These are phyloP conservation scores for Nomada ferruginata DNA, from an alignment of 2,888 invertebrate genomes.

Conservation along the genomic window DNA sequence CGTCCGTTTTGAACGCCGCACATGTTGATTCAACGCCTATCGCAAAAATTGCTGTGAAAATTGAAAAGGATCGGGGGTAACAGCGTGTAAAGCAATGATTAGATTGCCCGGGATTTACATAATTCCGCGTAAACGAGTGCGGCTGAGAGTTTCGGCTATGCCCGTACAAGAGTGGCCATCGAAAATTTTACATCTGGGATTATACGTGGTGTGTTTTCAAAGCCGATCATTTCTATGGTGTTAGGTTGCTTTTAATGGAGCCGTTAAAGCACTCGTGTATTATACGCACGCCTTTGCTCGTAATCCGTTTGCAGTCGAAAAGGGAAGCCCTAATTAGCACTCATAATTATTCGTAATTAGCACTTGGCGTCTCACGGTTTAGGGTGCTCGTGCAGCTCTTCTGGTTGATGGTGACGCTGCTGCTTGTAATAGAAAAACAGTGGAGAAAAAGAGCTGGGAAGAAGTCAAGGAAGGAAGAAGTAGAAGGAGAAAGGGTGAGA, in stretches of 20 bases:
- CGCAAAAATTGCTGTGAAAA: neutral
- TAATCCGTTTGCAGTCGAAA: constrained; percentile 54
- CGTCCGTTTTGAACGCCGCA: neutral
- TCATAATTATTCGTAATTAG: constrained; percentile 79
- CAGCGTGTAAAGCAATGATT: constrained; percentile 29
- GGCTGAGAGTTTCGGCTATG: neutral
- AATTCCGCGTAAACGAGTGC: constrained; percentile 35
- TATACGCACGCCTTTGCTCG: constrained; percentile 51
- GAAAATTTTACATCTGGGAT: constrained; percentile 48
- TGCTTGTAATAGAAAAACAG: constrained; percentile 42
- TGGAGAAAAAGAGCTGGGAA: constrained; percentile 12
- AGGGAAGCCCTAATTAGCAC: constrained; percentile 76
- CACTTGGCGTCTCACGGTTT: constrained; percentile 67
- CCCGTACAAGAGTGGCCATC: constrained; percentile 30
- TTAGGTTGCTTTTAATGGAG: constrained; percentile 62
- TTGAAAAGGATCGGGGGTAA: constrained; percentile 18
- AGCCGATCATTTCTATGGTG: constrained; percentile 61
- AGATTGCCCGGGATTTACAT: constrained; percentile 40
- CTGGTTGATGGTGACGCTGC: constrained; percentile 37
- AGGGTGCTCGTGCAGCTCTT: constrained; percentile 59
- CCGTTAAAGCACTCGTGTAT: constrained; percentile 51
- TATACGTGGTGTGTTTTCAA: constrained; percentile 52
- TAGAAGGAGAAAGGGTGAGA: neutral
- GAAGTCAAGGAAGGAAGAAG: constrained; percentile 16
- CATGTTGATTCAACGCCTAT: neutral